Percentiles rank a stretch among this genome's conserved stretches.
These are phyloP conservation scores for Barnardius zonarius DNA, from an alignment of 2,113 vertebrate species.

Conservation along the genomic window DNA sequence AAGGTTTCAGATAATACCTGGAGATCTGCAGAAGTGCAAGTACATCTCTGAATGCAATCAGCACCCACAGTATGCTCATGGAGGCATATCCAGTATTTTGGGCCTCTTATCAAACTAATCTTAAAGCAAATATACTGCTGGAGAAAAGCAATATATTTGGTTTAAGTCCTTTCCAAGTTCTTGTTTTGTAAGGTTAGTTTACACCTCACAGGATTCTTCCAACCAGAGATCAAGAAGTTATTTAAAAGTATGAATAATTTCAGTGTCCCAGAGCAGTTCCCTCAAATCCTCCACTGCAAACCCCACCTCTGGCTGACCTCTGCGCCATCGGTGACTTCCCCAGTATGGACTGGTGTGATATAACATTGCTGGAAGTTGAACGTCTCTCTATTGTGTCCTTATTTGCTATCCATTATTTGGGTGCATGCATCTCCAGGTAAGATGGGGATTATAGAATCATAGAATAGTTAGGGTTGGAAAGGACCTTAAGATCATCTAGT, in stretches of 20 bases:
- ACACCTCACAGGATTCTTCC: neutral
- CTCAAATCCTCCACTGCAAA: neutral
- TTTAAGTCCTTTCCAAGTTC: neutral
- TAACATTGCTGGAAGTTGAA: neutral
- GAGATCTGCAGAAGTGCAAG: neutral
- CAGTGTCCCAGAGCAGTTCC: neutral
- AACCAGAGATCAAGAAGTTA: neutral
- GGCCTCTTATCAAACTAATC: neutral
- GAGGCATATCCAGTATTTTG: neutral
- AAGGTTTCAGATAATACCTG: neutral
- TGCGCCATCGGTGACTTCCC: neutral
- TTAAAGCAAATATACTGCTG: accelerated
- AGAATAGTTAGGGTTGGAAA: neutral
- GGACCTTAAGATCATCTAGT: neutral
- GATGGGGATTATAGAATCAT: neutral
- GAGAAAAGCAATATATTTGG: neutral
- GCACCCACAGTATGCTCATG: neutral
- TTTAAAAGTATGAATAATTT: neutral
- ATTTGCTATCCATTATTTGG: neutral
- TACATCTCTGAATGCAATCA: neutral
- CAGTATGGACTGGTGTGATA: accelerated
- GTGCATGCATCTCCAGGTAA: neutral
- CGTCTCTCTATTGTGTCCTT: neutral
- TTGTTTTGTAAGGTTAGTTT: neutral
- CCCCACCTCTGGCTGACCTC: neutral